Percentiles rank a stretch among this genome's conserved stretches.
Conservation (phyloP, 2,113 vertebrate genomes). For the Syrrhaptes paradoxus region DNA sequence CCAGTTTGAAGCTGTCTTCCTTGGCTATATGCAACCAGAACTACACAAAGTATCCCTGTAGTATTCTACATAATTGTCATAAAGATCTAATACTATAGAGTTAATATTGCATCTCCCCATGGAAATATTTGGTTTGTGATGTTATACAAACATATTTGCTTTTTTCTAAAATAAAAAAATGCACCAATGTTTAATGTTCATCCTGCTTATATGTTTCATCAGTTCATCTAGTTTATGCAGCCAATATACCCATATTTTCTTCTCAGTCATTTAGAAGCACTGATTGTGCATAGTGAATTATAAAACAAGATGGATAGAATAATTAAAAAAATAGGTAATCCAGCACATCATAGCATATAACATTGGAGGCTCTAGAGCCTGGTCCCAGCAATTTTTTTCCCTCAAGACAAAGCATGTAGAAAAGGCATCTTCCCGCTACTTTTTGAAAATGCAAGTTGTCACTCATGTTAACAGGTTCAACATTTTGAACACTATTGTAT, state of each 20-base stretch:
- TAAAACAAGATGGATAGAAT: not conserved
- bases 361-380: not conserved
- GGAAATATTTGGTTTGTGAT: not conserved
- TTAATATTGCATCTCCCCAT: not conserved
- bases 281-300: not conserved
- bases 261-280: not conserved
- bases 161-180: not conserved
- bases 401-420: not conserved
- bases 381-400: not conserved
- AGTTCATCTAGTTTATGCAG: not conserved
- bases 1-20: not conserved
- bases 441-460: not conserved
- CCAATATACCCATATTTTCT: not conserved
- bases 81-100: not conserved
- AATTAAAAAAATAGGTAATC: not conserved
- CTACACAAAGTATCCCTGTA: not conserved
- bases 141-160: not conserved
- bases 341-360: not conserved
- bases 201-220: not conserved
- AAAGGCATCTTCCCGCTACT: not conserved
- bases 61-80: not conserved
- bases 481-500: not conserved
- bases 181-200: not conserved
- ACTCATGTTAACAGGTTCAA: not conserved
- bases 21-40: not conserved